phyloP scores from a whole-genome alignment of 2,797 vertebrate species.

The Mormyrus proboscirostris region DNA sequence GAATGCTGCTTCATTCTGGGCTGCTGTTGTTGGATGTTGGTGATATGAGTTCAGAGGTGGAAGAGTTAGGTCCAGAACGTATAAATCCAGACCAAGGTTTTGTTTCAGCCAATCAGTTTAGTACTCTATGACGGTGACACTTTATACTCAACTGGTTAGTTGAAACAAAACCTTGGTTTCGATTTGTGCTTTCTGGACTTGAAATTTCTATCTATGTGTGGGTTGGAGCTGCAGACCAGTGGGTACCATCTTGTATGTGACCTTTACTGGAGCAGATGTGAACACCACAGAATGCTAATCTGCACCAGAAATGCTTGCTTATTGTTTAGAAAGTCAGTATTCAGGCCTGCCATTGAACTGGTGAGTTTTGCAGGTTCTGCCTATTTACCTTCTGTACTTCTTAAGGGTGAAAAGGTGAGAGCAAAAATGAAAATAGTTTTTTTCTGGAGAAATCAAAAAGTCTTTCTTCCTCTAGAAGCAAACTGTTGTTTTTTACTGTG shows the following conservation, averaged over 20 bases:
- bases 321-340: constrained; percentile 26
- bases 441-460: not conserved
- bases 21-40: constrained; percentile 50
- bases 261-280: constrained; percentile 30
- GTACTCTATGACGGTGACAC: not conserved
- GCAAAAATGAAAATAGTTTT: not conserved
- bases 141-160: not conserved
- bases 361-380: not conserved
- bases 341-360: constrained; percentile 5
- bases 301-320: constrained; percentile 22
- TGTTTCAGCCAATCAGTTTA: not conserved
- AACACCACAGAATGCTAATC: constrained; percentile 36
- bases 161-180: not conserved
- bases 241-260: constrained; percentile 40
- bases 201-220: not conserved
- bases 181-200: not conserved
- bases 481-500: not conserved
- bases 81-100: not conserved
- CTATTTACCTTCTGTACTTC: not conserved
- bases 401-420: not conserved
- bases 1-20: constrained; percentile 60
- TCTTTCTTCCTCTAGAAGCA: not conserved
- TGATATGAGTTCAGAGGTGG: constrained; percentile 31
- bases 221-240: constrained; percentile 49
- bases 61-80: not conserved